Conservation (phyloP, 1,140 invertebrate species). For the Hermetia illucens region DNA sequence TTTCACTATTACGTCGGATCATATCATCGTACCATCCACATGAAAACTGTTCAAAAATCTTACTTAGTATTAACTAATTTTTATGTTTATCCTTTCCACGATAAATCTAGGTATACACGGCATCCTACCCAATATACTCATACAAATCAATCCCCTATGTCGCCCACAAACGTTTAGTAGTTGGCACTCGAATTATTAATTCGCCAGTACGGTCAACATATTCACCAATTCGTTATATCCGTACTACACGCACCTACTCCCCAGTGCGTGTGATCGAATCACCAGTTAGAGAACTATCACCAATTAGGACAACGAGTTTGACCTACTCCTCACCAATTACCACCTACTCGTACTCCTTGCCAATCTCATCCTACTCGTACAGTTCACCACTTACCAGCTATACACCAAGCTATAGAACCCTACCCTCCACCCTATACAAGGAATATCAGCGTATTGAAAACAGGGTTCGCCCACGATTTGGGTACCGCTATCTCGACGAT, state of each 20-base stretch:
- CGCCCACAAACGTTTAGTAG: conserved; percentile 46
- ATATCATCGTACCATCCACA: conserved; percentile 14
- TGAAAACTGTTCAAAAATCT: conserved; percentile 3
- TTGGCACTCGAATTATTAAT: conserved; percentile 21
- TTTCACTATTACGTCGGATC: conserved; percentile 15
- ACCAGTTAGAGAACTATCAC: conserved; percentile 34
- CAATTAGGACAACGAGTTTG: conserved; percentile 21
- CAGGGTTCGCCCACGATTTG: conserved; percentile 45
- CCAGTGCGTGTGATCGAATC: conserved; percentile 26
- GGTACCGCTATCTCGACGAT: conserved; percentile 50
- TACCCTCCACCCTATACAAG: conserved; percentile 51
- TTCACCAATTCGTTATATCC: conserved; percentile 25
- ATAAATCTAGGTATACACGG: conserved; percentile 24
- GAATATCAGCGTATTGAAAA: conserved; percentile 58
- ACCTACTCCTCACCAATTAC: conserved; percentile 10
- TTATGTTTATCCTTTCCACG: no score
- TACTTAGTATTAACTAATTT: no score
- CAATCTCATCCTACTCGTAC: conserved; percentile 21
- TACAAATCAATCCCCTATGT: conserved; percentile 37
- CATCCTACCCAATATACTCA: conserved; percentile 28
- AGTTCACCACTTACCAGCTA: conserved; percentile 22
- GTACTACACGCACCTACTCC: conserved; percentile 8
- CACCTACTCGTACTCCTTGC: conserved; percentile 21
- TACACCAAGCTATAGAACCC: conserved; percentile 31
- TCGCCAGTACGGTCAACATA: conserved; percentile 27